These are phyloP conservation scores for Amyelois transitella DNA, from an alignment of 1,140 invertebrate species.

Conservation along the genomic window DNA sequence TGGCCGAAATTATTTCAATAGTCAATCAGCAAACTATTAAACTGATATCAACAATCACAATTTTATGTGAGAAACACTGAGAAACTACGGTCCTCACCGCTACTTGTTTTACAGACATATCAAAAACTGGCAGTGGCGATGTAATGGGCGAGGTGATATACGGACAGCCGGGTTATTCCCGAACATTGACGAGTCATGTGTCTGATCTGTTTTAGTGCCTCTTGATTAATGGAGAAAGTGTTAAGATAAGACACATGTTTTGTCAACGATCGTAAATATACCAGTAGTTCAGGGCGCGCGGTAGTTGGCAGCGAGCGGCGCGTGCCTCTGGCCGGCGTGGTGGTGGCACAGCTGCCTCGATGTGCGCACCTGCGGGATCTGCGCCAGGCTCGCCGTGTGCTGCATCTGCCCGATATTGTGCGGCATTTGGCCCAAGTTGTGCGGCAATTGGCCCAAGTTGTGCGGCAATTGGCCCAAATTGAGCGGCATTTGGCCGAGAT, in stretches of 20 bases:
- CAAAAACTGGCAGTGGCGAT: slow-evolving; percentile 16
- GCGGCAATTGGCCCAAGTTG: slow-evolving; percentile 13
- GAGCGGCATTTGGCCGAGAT: slow-evolving; percentile 11
- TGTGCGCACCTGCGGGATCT: slow-evolving; percentile 2
- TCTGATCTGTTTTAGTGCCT: too few relatives aligned
- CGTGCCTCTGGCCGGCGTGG: slow-evolving; percentile 24
- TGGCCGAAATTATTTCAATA: too few relatives aligned
- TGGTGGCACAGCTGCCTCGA: slow-evolving; percentile 30
- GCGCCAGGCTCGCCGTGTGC: slow-evolving; percentile 1
- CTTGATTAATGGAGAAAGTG: too few relatives aligned
- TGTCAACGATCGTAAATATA: too few relatives aligned
- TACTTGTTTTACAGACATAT: slow-evolving; percentile 9
- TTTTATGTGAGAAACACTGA: slow-evolving; percentile 4
- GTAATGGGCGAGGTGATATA: slow-evolving; percentile 5
- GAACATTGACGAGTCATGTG: too few relatives aligned
- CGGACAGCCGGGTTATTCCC: too few relatives aligned
- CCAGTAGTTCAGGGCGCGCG: slow-evolving; percentile 30
- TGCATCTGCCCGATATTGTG: slow-evolving; percentile 5
- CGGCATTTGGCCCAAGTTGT: slow-evolving; percentile 8
- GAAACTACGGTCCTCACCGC: slow-evolving; percentile 19
- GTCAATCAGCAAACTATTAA: too few relatives aligned
- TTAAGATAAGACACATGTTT: too few relatives aligned
- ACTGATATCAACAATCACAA: too few relatives aligned
- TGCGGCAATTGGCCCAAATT: not conserved
- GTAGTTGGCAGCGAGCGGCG: slow-evolving; percentile 20